Evolutionary conservation across 2,888 invertebrate genomes (phyloP).

Genomic region (Scotopteryx bipunctaria): DNA sequence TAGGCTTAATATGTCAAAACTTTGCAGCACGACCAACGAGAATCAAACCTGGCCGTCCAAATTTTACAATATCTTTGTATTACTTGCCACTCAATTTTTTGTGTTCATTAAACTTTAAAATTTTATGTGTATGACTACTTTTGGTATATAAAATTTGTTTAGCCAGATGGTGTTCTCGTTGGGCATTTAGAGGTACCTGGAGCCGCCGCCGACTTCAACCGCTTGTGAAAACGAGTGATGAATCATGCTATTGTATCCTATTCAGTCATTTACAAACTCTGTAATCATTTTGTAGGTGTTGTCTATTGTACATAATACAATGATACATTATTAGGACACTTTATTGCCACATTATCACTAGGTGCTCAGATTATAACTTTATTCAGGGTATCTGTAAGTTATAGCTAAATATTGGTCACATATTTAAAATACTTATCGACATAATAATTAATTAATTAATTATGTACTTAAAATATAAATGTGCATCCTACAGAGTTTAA

Average conservation of each 20-base stretch:
- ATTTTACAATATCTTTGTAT: conserved; percentile 17
- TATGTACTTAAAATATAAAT: conserved; percentile 21
- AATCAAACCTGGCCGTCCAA: conserved; percentile 60
- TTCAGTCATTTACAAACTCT: conserved; percentile 8
- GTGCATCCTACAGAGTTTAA: conserved; percentile 17
- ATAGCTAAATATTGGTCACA: conserved; percentile 22
- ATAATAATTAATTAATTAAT: conserved; percentile 19
- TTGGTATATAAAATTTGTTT: conserved; percentile 26
- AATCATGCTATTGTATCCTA: conserved; percentile 10
- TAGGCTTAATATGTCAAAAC: conserved; percentile 54
- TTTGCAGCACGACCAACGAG: conserved; percentile 53
- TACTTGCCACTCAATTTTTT: conserved; percentile 17
- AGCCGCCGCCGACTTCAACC: conserved; percentile 57
- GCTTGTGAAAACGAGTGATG: conserved; percentile 24
- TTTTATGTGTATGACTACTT: conserved; percentile 19
- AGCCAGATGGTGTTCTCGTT: conserved; percentile 61
- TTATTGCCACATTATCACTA: conserved; percentile 13
- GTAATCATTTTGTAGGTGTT: conserved; percentile 11
- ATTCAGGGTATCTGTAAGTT: conserved; percentile 26
- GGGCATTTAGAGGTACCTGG: conserved; percentile 45
- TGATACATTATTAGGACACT: conserved; percentile 12
- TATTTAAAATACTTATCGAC: conserved; percentile 21
- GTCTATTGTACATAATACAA: conserved; percentile 28
- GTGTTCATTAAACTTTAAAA: conserved; percentile 27
- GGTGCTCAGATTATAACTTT: conserved; percentile 20